Evolutionary conservation across 2,888 invertebrate species (phyloP), one percentile per base, ranked within the genome.

Genomic region (Scaptomyza reducta): DNA sequence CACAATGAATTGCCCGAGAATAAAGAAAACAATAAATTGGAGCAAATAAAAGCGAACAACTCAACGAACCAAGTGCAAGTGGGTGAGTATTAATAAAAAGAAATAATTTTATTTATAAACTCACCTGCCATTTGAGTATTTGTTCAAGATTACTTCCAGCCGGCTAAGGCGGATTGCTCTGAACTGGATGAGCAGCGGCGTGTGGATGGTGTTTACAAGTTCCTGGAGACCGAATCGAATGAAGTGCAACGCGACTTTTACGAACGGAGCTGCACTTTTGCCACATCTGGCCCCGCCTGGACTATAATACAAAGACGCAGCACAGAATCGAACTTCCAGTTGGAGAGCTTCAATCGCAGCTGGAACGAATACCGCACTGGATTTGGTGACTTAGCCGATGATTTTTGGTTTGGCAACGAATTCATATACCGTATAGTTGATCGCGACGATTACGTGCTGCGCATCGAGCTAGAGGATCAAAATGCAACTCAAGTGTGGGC

Each of bases 341-440:
- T 40, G 40, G 92, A 93, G 53, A 93, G 93, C 78, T 94, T 94
- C 74, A 93, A 93, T 69, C 91, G 92, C 49, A 90, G 92, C 22
- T 94, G 94, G 94, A 75, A 90, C 6, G 92, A 93, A 11, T 94
- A 94, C 82, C 93, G 93, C 58, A 77, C 91, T 27, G 94, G 94
- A 3, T 94, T 94, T 77, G 94, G 94, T 0, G 89, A 92, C 71
- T 76, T 94, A 14, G 71, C 90, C 10, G 89, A 90, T 29, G 94
- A 94, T 73, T 94, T 94, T 79, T 94, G 94, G 94, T 92, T 93
- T 70, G 94, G 94, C 6, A 94, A 94, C 80, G 93, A 94, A 56
- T 93, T 92, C 61, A 91, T 94, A 46, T 92, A 93, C 74, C 89
- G 90, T 54, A 73, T 94, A 63, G 89, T 91, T 10, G 89, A 89